Evolutionary conservation across 2,888 invertebrate species (phyloP).

Genomic region (Melanostoma mellinum): DNA sequence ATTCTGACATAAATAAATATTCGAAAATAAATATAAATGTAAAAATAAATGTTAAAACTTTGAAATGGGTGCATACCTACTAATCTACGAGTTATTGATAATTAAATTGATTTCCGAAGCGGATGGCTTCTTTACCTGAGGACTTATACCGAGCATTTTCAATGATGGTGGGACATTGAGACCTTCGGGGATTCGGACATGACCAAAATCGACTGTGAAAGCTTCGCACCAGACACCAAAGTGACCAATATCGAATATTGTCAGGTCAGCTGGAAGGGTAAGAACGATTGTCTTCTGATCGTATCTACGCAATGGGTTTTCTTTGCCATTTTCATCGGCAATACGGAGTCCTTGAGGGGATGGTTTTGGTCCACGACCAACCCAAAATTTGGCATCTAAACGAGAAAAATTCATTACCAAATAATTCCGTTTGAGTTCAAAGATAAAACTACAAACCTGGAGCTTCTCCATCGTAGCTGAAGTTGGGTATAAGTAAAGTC

Average conservation of each 20-base stretch:
- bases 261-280: slow-evolving; percentile 93
- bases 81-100: slow-evolving; percentile 78
- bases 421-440: neutral
- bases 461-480: slow-evolving; percentile 95
- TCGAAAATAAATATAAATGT: slow-evolving; percentile 37
- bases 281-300: slow-evolving; percentile 94
- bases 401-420: neutral
- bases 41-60: slow-evolving; percentile 51
- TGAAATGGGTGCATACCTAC: slow-evolving; percentile 46
- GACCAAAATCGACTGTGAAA: slow-evolving; percentile 96
- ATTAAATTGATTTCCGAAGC: slow-evolving; percentile 72
- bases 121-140: slow-evolving; percentile 89
- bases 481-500: slow-evolving; percentile 93
- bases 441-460: slow-evolving; percentile 86
- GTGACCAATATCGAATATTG: slow-evolving; percentile 95
- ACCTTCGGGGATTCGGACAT: slow-evolving; percentile 88
- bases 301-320: slow-evolving; percentile 89
- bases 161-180: slow-evolving; percentile 94
- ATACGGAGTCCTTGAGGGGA: slow-evolving; percentile 92
- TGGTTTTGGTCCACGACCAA: slow-evolving; percentile 91
- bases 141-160: slow-evolving; percentile 95
- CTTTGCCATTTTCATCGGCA: slow-evolving; percentile 95
- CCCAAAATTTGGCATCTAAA: slow-evolving; percentile 97
- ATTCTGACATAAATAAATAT: slow-evolving; percentile 69
- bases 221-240: slow-evolving; percentile 97